Evolutionary conservation across 2,888 invertebrate species (phyloP), one percentile per base, ranked within the genome.

Genomic region (Nineta flava): DNA sequence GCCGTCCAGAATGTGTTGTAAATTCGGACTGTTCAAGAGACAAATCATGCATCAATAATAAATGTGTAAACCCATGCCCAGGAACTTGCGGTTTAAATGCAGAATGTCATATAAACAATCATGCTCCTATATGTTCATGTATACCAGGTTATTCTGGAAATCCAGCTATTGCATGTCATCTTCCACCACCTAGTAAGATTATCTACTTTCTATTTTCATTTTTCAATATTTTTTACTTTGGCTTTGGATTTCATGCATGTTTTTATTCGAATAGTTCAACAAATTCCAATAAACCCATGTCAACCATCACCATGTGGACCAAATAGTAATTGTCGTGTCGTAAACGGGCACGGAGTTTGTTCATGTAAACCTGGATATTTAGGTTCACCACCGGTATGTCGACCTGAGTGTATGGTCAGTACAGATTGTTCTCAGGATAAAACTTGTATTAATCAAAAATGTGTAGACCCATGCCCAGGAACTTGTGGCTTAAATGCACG

Each of bases 1-100:
- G 91, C 65, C 74, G 87, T 61, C 90, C 90, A 21, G 88, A 91
- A 73, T 91, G 91, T 64, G 80, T 87, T n/a, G 76, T 84, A 57
- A 90, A 90, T 64, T 79, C 83, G 9, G 90, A 92, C 60, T 92
- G 91, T 66, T 72, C 79, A 6, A 75, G 75, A 60, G 76, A 79
- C 56, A 81, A 76, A 66, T 81, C 88, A 21, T 91, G 91, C 61
- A 72, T 82, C 47, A 85, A 85, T 61, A 85, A 85, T 66, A 87
- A 86, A 71, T 91, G 91, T 63, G 75, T 74, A 59, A 81, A 90
- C 68, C 88, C 90, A 16, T 91, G 90, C 61, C 75, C 78, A 26
- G 85, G 85, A 56, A 81, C 84, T 32, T 90, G 90, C 62, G 88
- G 88, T 46, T 71, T 85, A 57, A 87, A 88, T 63, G 85, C 88